Conservation (phyloP, 2,888 invertebrate species). For the Ecdyonurus torrentis region DNA sequence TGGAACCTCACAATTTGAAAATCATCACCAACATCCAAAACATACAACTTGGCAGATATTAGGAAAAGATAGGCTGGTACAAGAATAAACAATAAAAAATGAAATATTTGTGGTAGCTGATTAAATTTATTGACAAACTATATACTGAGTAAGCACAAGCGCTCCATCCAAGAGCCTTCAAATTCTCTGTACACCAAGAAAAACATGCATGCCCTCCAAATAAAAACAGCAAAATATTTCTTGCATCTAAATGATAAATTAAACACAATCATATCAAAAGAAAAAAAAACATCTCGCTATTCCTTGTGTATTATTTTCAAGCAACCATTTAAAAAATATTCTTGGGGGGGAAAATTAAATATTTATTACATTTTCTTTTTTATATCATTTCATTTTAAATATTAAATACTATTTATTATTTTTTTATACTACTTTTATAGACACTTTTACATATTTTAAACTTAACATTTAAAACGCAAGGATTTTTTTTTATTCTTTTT, state of each 20-base stretch:
- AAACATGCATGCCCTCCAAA: neutral
- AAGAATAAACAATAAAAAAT: too few species aligned
- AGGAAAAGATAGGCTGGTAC: too few species aligned
- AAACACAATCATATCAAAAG: neutral
- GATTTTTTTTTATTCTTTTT: neutral
- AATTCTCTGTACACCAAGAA: neutral
- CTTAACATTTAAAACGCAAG: neutral
- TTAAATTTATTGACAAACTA: neutral
- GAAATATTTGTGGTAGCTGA: neutral
- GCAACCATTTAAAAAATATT: too few species aligned
- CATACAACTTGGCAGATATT: too few species aligned
- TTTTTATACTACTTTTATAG: too few species aligned
- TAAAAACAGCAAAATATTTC: neutral
- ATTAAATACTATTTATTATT: too few species aligned
- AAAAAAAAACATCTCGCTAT: too few species aligned
- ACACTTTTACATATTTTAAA: too few species aligned
- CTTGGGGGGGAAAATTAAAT: neutral
- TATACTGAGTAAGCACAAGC: neutral
- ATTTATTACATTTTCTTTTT: too few species aligned
- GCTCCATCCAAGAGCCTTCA: neutral
- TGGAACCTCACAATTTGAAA: too few species aligned
- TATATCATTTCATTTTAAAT: too few species aligned
- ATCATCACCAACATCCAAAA: too few species aligned
- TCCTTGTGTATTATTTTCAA: neutral
- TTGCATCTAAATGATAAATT: neutral